A percentile compares a stretch with the other conserved stretches of the same genome.
phyloP scores from a whole-genome alignment of 1,140 invertebrate species.

The Agrypnia vestita region DNA sequence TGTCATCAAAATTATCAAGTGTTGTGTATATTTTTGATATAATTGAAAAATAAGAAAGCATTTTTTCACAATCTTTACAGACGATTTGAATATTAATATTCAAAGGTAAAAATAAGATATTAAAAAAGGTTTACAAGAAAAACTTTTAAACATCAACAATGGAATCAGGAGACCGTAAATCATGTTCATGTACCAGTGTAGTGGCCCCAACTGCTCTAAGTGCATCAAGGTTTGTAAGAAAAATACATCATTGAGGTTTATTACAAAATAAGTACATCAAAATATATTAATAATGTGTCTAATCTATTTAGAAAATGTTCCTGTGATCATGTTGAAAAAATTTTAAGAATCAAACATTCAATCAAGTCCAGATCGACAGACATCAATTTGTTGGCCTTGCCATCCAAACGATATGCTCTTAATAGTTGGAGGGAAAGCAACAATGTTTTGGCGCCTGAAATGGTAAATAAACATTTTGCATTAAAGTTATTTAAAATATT shows the following conservation, averaged over 20 bases:
- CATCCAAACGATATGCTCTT: constrained; percentile 37
- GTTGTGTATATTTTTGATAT: no score
- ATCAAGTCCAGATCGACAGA: constrained; percentile 22
- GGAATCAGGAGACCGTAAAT: no score
- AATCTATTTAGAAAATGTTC: constrained; percentile 26
- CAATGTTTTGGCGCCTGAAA: constrained; percentile 45
- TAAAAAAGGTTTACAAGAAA: no score
- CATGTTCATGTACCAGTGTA: no score
- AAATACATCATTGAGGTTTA: not conserved
- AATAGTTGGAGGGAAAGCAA: constrained; percentile 43
- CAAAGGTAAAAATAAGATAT: no score
- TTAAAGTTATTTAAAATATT: not conserved
- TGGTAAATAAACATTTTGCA: constrained; percentile 35
- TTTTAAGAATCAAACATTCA: constrained; percentile 39
- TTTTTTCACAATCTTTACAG: no score
- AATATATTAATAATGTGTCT: not conserved
- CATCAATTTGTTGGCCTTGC: constrained; percentile 27
- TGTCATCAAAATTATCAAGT: no score
- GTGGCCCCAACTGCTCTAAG: no score
- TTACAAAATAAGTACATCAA: not conserved
- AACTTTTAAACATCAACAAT: no score
- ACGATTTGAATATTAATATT: no score
- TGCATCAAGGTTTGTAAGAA: not conserved
- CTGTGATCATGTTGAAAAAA: constrained; percentile 28
- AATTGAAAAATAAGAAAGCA: no score